phyloP scores from a whole-genome alignment of 2,797 vertebrate genomes.

The Vultur gryphus region DNA sequence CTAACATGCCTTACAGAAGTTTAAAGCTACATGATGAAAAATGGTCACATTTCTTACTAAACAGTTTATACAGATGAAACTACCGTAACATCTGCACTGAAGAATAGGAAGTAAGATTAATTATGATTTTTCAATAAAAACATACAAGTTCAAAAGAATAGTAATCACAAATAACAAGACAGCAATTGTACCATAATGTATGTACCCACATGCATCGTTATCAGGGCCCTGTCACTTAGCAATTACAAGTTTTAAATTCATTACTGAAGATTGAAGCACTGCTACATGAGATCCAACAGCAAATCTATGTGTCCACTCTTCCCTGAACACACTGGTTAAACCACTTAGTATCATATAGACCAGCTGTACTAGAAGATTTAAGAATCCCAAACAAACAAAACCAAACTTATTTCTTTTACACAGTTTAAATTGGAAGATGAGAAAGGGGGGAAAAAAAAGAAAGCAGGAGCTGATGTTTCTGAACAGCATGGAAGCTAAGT shows the following conservation, averaged over 20 bases:
- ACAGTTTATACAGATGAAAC: neutral
- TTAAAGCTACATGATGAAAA: neutral
- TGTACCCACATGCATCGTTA: fast-evolving
- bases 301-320: neutral
- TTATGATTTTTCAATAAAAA: neutral
- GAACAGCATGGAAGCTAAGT: neutral
- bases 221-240: neutral
- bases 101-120: neutral
- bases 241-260: neutral
- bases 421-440: neutral
- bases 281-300: neutral
- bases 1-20: neutral
- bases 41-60: neutral
- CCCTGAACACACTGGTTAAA: neutral
- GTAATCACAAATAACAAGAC: neutral
- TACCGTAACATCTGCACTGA: neutral
- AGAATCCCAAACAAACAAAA: too few species aligned
- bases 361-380: neutral
- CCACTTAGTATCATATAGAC: neutral
- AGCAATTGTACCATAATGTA: neutral
- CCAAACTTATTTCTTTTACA: neutral
- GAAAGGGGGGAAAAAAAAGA: fast-evolving
- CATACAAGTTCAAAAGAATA: neutral
- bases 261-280: too few species aligned
- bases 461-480: neutral